Evolutionary conservation across 2,113 vertebrate genomes (phyloP), one percentile per base, ranked within the genome.

Genomic region (Charadrius vociferus): DNA sequence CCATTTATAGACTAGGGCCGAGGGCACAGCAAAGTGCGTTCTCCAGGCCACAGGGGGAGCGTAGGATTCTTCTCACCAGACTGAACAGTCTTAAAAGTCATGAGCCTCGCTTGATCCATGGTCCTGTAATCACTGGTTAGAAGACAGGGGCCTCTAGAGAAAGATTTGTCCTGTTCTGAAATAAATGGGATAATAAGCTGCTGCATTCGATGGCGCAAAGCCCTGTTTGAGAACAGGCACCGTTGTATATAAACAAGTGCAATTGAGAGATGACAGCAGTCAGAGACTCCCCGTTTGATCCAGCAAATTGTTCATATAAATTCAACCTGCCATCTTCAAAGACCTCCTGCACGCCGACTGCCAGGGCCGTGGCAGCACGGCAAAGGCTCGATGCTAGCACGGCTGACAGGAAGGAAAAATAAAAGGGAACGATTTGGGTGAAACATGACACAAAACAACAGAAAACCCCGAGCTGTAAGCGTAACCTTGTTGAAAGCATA

Each of bases 321-420:
- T n/a, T 66, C 65, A 20, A 23, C 16, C 71, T 81, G 65, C 77
- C 77, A 12, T 5, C 95, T 94, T 97, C 96, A 96, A 95, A 97
- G 91, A 88, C 34, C 58, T 55, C 1, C 15, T 30, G 4, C 3
- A 8, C 5, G 62, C 67, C 30, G 75, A n/a, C 0, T 88, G 86
- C 91, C 63, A 34, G 81, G 65, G 61, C 84, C 87, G 47, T 6
- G 77, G 52, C 80, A 80, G 93, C 75, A 6, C 1, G 5, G 78
- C 58, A 41, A 11, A 47, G 32, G 6, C 59, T 71, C 41, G 0
- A 11, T 9, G 43, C 14, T 6, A 55, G 41, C 59, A 36, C 18
- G 68, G 58, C 63, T 83, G 94, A 71, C 84, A 59, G 73, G 36
- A 55, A 41, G 18, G 10, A 16, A 74, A 36, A 86, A 87, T n/a